Evolutionary conservation across 2,888 invertebrate genomes (phyloP).

Genomic region (Ypsolopha scabrella): DNA sequence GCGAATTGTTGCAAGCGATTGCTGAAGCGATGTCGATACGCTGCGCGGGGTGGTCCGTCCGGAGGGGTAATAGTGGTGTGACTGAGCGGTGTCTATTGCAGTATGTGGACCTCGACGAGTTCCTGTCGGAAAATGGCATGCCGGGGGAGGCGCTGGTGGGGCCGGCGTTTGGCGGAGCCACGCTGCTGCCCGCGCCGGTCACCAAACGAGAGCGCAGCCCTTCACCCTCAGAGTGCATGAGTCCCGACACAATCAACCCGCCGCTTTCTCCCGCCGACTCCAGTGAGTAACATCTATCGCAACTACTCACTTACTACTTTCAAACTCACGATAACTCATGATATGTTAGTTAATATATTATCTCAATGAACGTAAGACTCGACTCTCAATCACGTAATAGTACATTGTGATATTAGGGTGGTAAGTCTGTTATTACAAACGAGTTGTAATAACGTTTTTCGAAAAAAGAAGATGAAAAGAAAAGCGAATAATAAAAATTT

Average conservation of each 20-base stretch:
- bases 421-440: too few relatives aligned
- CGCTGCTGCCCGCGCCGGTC: slow-evolving; percentile 74
- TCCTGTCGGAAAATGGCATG: slow-evolving; percentile 95
- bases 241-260: slow-evolving; percentile 89
- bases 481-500: too few relatives aligned
- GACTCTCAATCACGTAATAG: too few relatives aligned
- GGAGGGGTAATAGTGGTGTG: slow-evolving; percentile 16
- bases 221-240: slow-evolving; percentile 89
- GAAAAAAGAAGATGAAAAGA: too few relatives aligned
- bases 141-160: slow-evolving; percentile 82
- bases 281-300: slow-evolving; percentile 73
- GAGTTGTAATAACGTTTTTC: too few relatives aligned
- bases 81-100: slow-evolving; percentile 53
- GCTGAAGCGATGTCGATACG: not conserved
- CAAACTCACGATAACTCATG: too few relatives aligned
- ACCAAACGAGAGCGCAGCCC: slow-evolving; percentile 90
- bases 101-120: slow-evolving; percentile 98
- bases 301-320: too few relatives aligned
- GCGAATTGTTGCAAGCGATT: slow-evolving; percentile 9
- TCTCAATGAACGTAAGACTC: too few relatives aligned
- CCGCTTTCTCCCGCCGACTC: slow-evolving; percentile 92
- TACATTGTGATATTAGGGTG: too few relatives aligned
- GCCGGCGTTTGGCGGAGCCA: slow-evolving; percentile 70
- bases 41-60: slow-evolving; percentile 14
- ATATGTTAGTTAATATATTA: too few relatives aligned